phyloP scores from a whole-genome alignment of 2,888 invertebrate genomes.

The Himalopsyche kuldschensis region DNA sequence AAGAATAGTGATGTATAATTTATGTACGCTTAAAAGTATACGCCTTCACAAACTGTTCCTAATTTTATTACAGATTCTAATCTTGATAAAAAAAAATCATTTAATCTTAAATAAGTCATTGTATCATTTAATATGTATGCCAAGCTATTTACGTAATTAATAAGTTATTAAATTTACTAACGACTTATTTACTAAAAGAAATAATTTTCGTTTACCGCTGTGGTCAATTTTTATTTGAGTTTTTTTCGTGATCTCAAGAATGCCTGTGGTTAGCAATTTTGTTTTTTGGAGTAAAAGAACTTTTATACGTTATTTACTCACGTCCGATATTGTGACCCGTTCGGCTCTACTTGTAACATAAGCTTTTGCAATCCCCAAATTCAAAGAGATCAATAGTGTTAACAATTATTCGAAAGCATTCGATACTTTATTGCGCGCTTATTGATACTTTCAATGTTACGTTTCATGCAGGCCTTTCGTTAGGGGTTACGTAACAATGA shows the following conservation, averaged over 20 bases:
- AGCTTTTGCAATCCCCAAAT: slow-evolving; percentile 21
- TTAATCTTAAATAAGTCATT: too few relatives aligned
- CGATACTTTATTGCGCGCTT: slow-evolving; percentile 5
- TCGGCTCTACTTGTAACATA: slow-evolving; percentile 16
- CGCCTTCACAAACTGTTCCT: too few relatives aligned
- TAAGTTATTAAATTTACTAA: too few relatives aligned
- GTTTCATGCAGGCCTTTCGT: slow-evolving; percentile 25
- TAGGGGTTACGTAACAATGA: slow-evolving; percentile 17
- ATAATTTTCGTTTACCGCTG: too few relatives aligned
- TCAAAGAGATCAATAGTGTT: slow-evolving; percentile 11
- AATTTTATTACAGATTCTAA: too few relatives aligned
- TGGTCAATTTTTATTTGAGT: too few relatives aligned
- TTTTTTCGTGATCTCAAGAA: not conserved
- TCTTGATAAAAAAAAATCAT: too few relatives aligned
- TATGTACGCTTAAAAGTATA: too few relatives aligned
- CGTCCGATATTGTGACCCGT: slow-evolving; percentile 5
- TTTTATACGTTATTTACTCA: slow-evolving; percentile 4
- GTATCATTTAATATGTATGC: too few relatives aligned
- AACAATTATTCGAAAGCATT: slow-evolving; percentile 27
- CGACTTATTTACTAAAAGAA: too few relatives aligned
- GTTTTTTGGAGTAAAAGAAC: not conserved
- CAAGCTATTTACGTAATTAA: too few relatives aligned
- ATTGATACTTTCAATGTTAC: slow-evolving; percentile 32
- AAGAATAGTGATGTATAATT: too few relatives aligned
- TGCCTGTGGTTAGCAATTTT: not conserved